Evolutionary conservation across 2,113 vertebrate species (phyloP).

Genomic region (Electrona antarctica): DNA sequence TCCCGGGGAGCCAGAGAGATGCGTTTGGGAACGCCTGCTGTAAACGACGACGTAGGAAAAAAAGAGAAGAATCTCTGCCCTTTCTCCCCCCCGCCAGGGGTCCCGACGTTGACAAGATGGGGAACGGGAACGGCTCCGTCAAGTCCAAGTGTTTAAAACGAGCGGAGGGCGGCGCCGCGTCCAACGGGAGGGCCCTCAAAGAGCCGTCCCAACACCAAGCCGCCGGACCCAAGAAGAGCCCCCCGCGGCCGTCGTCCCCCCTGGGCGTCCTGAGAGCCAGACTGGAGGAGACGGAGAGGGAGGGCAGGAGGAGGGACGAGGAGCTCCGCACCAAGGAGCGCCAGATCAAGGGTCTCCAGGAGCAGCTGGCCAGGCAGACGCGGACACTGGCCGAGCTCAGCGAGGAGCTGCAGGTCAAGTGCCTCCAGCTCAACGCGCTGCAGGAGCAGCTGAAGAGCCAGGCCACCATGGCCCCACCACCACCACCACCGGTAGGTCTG

Average conservation of each 20-base stretch:
- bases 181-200: constrained; percentile 57
- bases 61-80: too few species aligned
- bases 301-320: constrained; percentile 83
- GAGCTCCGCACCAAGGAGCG: constrained; percentile 80
- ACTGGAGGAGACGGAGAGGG: constrained; percentile 84
- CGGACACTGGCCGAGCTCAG: constrained; percentile 83
- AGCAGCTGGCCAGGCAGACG: constrained; percentile 82
- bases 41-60: too few species aligned
- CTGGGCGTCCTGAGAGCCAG: constrained; percentile 76
- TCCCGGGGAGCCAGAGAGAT: neutral
- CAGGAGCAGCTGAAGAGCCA: constrained; percentile 82
- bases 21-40: too few species aligned
- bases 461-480: neutral
- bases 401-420: constrained; percentile 86
- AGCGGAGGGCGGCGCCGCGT: constrained; percentile 58
- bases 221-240: constrained; percentile 34
- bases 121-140: constrained; percentile 87
- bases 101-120: constrained; percentile 80
- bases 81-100: constrained; percentile 16
- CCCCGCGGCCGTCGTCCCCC: neutral
- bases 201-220: constrained; percentile 6
- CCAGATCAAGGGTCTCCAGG: constrained; percentile 81
- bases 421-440: constrained; percentile 85
- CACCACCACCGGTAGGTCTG: constrained; percentile 5
- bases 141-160: constrained; percentile 87